Percentiles rank a stretch among this genome's conserved stretches.
Conservation (phyloP, 2,797 vertebrate species). For the Thunnus albacares region DNA sequence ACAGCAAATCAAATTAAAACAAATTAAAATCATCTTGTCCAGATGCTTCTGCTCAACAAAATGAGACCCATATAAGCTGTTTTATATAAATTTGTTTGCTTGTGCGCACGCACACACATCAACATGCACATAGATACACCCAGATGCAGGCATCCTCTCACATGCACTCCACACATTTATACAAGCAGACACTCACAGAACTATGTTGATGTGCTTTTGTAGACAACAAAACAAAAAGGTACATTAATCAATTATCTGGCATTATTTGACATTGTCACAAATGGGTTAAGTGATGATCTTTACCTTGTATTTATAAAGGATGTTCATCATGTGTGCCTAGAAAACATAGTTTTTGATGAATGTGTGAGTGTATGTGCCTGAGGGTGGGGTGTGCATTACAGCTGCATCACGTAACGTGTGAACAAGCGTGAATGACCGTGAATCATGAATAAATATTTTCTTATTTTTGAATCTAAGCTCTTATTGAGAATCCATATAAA, state of each 20-base stretch:
- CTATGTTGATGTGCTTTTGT: background rate
- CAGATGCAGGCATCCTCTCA: background rate
- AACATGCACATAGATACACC: too few relatives aligned
- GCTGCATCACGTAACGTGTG: too few relatives aligned
- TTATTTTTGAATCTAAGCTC: too few relatives aligned
- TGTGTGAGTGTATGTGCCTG: too few relatives aligned
- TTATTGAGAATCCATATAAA: too few relatives aligned
- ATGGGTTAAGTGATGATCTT: background rate
- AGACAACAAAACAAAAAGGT: background rate
- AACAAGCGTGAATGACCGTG: too few relatives aligned
- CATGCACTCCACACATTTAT: background rate
- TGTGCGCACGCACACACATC: slow-evolving; percentile 9
- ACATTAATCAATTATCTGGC: too few relatives aligned
- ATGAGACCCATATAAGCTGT: slow-evolving; percentile 46
- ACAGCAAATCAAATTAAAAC: slow-evolving; percentile 53
- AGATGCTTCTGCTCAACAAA: slow-evolving; percentile 44
- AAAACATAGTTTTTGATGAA: background rate
- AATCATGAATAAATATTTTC: too few relatives aligned
- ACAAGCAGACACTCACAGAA: background rate
- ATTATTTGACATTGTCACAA: background rate
- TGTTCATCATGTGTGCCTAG: too few relatives aligned
- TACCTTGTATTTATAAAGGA: background rate
- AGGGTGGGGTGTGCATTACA: too few relatives aligned
- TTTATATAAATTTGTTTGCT: slow-evolving; percentile 31
- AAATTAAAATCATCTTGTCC: slow-evolving; percentile 50